phyloP scores from a whole-genome alignment of 1,140 invertebrate species.

The Drosophila nebulosa region DNA sequence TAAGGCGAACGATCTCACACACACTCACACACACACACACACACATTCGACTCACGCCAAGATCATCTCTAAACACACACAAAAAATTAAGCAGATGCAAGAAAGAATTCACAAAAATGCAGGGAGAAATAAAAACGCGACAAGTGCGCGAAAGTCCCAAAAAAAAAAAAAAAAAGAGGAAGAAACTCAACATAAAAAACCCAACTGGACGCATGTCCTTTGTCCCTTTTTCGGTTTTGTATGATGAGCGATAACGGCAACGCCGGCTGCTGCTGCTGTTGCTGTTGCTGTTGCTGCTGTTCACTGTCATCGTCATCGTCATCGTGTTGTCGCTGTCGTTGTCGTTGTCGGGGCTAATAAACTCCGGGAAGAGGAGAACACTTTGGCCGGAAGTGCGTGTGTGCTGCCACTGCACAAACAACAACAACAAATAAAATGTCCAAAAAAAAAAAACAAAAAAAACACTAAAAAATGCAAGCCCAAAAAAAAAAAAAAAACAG shows the following conservation, averaged over 20 bases:
- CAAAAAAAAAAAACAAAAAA: constrained; percentile 50
- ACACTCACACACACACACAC: too few species aligned
- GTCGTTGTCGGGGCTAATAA: constrained; percentile 60
- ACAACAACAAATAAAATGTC: constrained; percentile 65
- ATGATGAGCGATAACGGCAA: constrained; percentile 53
- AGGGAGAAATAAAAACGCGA: constrained; percentile 35
- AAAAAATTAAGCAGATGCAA: constrained; percentile 41
- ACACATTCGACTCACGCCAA: not conserved
- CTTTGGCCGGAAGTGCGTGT: constrained; percentile 66
- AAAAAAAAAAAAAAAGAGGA: constrained; percentile 11
- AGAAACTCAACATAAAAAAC: constrained; percentile 12
- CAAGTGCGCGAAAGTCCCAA: constrained; percentile 58
- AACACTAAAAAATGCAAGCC: constrained; percentile 50
- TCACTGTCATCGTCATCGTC: constrained; percentile 21
- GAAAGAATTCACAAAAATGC: constrained; percentile 1
- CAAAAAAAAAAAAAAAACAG: constrained; percentile 46
- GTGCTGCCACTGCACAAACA: constrained; percentile 12
- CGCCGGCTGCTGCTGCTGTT: constrained; percentile 36
- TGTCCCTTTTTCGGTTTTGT: constrained; percentile 24
- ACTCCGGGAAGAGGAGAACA: constrained; percentile 50
- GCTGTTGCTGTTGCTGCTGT: constrained; percentile 7
- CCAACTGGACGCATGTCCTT: constrained; percentile 52
- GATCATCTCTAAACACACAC: not conserved
- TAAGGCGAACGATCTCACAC: not conserved
- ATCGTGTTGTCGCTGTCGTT: constrained; percentile 23